phyloP scores from a whole-genome alignment of 2,888 invertebrate genomes.

The Adelphocoris suturalis region DNA sequence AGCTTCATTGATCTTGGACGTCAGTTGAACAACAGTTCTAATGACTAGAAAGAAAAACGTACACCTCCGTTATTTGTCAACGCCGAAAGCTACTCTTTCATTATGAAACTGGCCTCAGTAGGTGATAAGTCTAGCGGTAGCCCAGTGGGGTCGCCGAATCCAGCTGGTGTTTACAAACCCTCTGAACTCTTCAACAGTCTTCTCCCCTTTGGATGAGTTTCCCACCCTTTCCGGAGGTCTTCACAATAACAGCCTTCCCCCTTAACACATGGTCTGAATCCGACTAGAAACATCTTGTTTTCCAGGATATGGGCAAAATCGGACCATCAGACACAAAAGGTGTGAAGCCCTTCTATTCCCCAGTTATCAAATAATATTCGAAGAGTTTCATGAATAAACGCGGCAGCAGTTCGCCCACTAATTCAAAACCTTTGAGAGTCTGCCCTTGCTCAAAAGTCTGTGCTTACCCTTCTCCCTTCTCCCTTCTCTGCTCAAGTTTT shows the following conservation, averaged over 20 bases:
- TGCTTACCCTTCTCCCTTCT: too few species aligned
- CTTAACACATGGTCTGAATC: neutral
- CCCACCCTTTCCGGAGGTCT: conserved; percentile 44
- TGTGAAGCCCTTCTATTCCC: neutral
- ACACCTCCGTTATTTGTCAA: too few species aligned
- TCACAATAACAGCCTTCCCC: conserved; percentile 9
- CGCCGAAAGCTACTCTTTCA: too few species aligned
- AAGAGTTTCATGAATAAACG: too few species aligned
- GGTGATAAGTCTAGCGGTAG: neutral
- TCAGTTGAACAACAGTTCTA: too few species aligned
- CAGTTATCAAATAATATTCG: too few species aligned
- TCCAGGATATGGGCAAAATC: conserved; percentile 3
- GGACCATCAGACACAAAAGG: neutral
- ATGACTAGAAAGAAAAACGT: too few species aligned
- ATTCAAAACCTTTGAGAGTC: too few species aligned
- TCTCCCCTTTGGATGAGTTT: conserved; percentile 25
- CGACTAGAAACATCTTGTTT: conserved; percentile 37
- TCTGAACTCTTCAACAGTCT: conserved; percentile 6
- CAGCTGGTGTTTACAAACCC: conserved; percentile 59
- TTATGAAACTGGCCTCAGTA: neutral
- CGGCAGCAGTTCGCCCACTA: too few species aligned
- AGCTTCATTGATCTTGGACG: too few species aligned
- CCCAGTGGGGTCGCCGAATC: neutral
- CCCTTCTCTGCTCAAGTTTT: too few species aligned
- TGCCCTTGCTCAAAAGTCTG: too few species aligned